A percentile compares a stretch with the other conserved stretches of the same genome.
Conservation (phyloP, 2,797 vertebrate species). For the Arvicola amphibius region DNA sequence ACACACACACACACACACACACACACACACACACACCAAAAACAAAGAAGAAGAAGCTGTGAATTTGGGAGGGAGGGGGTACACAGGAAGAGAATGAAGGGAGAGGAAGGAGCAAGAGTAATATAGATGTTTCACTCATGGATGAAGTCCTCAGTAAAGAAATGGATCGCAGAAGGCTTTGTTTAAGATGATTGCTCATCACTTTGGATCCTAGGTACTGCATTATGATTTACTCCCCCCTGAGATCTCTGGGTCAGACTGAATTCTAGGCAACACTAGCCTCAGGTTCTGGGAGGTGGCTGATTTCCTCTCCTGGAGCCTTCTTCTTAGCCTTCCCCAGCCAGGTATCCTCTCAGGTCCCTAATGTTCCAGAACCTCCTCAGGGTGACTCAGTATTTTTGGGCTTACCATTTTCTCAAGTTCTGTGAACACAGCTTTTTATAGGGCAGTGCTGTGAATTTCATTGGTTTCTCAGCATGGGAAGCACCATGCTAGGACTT, state of each 20-base stretch:
- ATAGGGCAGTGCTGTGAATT: background rate
- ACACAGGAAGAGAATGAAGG: too few species aligned
- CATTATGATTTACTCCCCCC: background rate
- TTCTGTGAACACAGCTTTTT: background rate
- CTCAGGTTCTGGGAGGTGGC: background rate
- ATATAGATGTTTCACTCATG: too few species aligned
- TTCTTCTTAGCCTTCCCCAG: background rate
- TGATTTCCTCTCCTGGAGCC: background rate
- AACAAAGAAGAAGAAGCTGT: background rate
- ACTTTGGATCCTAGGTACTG: background rate
- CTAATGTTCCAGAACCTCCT: background rate
- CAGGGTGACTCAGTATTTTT: background rate
- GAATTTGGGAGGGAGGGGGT: background rate
- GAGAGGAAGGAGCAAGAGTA: background rate
- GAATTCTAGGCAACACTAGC: background rate
- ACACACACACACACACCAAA: background rate
- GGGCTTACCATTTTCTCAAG: background rate
- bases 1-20: background rate
- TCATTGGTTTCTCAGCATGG: background rate
- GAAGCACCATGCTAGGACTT: background rate
- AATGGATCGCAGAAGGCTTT: background rate
- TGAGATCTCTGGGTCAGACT: background rate
- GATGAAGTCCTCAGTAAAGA: too few species aligned
- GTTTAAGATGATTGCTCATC: background rate
- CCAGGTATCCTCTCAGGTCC: background rate